phyloP scores from a whole-genome alignment of 2,113 vertebrate species.

The Labeo rohita region DNA sequence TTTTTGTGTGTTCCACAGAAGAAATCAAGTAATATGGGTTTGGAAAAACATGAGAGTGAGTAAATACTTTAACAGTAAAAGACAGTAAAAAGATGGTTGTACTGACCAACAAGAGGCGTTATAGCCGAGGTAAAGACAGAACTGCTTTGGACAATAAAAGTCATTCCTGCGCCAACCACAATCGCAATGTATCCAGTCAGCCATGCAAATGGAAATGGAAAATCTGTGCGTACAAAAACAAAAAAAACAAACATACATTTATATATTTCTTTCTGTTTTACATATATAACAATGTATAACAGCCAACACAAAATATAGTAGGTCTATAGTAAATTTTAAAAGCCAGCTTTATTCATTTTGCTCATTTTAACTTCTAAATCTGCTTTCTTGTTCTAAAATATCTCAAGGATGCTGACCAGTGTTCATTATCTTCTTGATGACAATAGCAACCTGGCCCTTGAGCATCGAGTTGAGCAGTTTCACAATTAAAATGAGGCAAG shows the following conservation, averaged over 20 bases:
- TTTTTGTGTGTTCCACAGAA: too few relatives aligned
- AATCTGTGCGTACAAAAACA: slow-evolving; percentile 78
- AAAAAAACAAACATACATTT: neutral
- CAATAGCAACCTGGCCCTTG: slow-evolving; percentile 85
- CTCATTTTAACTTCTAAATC: neutral
- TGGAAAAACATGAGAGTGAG: neutral
- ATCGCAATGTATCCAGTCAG: slow-evolving; percentile 93
- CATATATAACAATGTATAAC: too few relatives aligned
- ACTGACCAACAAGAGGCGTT: slow-evolving; percentile 93
- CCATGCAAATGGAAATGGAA: slow-evolving; percentile 93
- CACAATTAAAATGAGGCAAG: slow-evolving; percentile 88
- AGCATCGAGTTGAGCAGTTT: slow-evolving; percentile 93
- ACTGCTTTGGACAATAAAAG: slow-evolving; percentile 96
- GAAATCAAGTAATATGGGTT: neutral
- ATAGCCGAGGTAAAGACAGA: slow-evolving; percentile 96
- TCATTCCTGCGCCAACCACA: slow-evolving; percentile 91
- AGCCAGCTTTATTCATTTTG: neutral
- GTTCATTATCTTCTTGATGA: slow-evolving; percentile 94
- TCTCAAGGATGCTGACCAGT: slow-evolving; percentile 76
- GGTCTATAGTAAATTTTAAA: too few relatives aligned
- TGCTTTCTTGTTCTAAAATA: neutral
- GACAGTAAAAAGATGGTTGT: slow-evolving; percentile 9
- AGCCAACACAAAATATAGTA: neutral
- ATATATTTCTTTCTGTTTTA: neutral
- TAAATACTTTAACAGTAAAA: neutral